These are phyloP conservation scores for Lithobates sylvaticus DNA, from an alignment of 2,797 vertebrate species.

Conservation along the genomic window DNA sequence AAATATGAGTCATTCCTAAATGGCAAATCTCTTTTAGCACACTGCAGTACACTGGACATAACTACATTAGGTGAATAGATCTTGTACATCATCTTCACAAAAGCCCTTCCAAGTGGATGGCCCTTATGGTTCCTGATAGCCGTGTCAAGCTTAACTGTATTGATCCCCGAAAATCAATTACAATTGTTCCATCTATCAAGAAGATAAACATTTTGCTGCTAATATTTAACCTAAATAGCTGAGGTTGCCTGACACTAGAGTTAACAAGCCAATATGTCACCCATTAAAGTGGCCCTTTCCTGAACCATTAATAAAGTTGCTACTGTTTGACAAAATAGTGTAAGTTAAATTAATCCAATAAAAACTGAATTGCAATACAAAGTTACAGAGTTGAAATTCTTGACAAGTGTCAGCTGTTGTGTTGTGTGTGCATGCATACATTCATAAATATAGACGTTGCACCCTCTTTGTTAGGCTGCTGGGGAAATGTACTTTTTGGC, in stretches of 20 bases:
- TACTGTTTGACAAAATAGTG: neutral
- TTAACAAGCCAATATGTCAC: neutral
- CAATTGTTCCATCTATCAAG: neutral
- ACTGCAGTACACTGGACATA: neutral
- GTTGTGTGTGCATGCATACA: too few relatives aligned
- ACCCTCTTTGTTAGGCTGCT: too few relatives aligned
- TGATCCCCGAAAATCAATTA: slow-evolving; percentile 22
- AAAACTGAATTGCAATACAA: too few relatives aligned
- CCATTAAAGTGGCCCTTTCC: neutral
- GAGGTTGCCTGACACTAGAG: neutral
- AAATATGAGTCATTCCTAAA: neutral
- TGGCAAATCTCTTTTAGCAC: neutral
- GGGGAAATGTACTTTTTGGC: too few relatives aligned
- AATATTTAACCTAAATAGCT: neutral
- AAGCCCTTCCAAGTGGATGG: neutral
- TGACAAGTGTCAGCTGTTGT: too few relatives aligned
- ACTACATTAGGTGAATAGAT: neutral
- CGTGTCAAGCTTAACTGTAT: slow-evolving; percentile 10
- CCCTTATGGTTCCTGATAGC: neutral
- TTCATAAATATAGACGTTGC: too few relatives aligned
- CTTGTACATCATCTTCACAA: neutral
- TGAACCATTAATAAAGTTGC: neutral
- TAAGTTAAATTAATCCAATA: too few relatives aligned
- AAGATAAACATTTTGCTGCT: slow-evolving; percentile 21
- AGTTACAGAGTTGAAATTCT: too few relatives aligned